Percentiles rank a stretch among this genome's conserved stretches.
Evolutionary conservation across 64 coral and sea anemone species (phyloP).

Genomic region (Montipora efflorescens): DNA sequence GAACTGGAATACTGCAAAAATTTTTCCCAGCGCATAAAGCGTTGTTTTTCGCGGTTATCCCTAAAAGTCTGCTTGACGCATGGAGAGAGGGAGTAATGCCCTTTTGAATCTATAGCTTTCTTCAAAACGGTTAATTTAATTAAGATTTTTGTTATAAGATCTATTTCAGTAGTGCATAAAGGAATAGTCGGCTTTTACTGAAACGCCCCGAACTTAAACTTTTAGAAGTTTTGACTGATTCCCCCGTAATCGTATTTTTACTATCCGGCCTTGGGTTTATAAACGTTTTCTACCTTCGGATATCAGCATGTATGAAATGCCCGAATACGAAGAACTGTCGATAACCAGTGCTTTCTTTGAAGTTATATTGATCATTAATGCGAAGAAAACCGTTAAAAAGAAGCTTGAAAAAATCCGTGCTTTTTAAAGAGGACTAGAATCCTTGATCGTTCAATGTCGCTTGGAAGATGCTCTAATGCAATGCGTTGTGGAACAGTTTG

Average conservation of each 20-base stretch:
- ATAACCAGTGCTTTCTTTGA: too few relatives aligned
- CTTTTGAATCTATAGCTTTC: background rate
- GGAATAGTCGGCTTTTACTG: background rate
- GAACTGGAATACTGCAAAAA: background rate
- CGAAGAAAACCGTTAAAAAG: too few relatives aligned
- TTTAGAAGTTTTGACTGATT: background rate
- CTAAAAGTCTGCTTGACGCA: background rate
- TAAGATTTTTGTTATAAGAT: background rate
- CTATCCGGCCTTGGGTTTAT: background rate
- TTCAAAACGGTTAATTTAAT: slow-evolving; percentile 4
- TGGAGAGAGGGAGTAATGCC: background rate
- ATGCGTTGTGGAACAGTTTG: too few relatives aligned
- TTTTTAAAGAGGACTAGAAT: too few relatives aligned
- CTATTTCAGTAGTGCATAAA: background rate
- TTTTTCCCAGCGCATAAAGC: background rate
- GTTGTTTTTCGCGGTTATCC: background rate
- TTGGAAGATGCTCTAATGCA: too few relatives aligned
- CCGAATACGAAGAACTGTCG: too few relatives aligned
- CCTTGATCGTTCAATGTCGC: too few relatives aligned
- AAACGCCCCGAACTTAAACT: background rate
- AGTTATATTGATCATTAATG: too few relatives aligned
- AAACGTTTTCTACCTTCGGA: too few relatives aligned
- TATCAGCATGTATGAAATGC: too few relatives aligned
- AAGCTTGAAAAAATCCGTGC: too few relatives aligned
- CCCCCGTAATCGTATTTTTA: background rate